Conservation (phyloP, 1,140 invertebrate genomes). For the Wasmannia auropunctata region DNA sequence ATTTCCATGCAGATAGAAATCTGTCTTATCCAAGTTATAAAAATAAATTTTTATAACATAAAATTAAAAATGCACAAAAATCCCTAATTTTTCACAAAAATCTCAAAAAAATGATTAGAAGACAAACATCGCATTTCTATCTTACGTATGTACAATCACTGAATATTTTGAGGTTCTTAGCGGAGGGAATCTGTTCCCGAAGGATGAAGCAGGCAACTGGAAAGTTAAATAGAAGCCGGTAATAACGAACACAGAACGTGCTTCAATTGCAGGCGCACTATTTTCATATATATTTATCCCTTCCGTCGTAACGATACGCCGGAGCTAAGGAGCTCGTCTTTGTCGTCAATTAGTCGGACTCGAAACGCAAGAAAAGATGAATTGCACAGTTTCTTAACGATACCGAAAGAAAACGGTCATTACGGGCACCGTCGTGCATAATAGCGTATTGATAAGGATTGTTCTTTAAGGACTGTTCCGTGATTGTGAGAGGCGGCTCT, state of each 20-base stretch:
- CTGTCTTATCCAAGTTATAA: neutral
- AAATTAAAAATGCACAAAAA: conserved; percentile 1
- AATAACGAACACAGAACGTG: conserved; percentile 55
- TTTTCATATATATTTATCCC: conserved; percentile 60
- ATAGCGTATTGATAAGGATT: conserved; percentile 52
- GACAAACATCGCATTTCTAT: neutral
- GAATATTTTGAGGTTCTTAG: conserved; percentile 11
- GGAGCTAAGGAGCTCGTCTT: conserved; percentile 49
- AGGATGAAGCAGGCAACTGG: conserved; percentile 55
- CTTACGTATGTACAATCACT: neutral
- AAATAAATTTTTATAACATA: conserved; percentile 9
- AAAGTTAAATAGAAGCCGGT: conserved; percentile 56
- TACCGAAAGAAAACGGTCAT: conserved; percentile 44
- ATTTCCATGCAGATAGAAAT: conserved; percentile 8
- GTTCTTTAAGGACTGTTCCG: conserved; percentile 33
- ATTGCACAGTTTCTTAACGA: conserved; percentile 58
- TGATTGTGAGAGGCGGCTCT: conserved; percentile 14
- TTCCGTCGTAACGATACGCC: conserved; percentile 43
- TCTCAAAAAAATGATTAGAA: neutral
- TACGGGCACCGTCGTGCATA: conserved; percentile 36
- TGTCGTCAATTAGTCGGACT: conserved; percentile 50
- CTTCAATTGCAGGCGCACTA: conserved; percentile 56
- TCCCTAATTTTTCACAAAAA: neutral
- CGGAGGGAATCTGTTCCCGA: conserved; percentile 18
- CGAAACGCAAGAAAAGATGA: conserved; percentile 34